phyloP scores from a whole-genome alignment of 1,140 invertebrate genomes.

The Mya arenaria region DNA sequence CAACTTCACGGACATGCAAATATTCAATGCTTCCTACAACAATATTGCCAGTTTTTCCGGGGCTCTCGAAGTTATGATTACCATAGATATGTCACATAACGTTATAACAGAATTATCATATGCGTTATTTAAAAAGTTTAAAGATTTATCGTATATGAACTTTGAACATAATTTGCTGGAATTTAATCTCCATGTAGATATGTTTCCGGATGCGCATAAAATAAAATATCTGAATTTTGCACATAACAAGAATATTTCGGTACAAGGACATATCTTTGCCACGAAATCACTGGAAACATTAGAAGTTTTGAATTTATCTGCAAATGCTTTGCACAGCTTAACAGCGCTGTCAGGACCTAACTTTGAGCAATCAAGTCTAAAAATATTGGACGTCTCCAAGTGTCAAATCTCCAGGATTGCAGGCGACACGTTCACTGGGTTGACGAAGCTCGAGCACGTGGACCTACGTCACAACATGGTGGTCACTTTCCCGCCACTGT shows the following conservation, averaged over 20 bases:
- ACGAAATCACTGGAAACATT: too few relatives aligned
- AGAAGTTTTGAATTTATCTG: conserved; percentile 3
- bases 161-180: too few relatives aligned
- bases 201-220: too few relatives aligned
- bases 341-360: neutral
- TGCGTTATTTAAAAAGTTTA: too few relatives aligned
- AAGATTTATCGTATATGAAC: too few relatives aligned
- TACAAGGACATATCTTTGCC: too few relatives aligned
- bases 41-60: conserved; percentile 11
- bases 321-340: neutral
- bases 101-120: conserved; percentile 22
- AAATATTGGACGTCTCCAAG: conserved; percentile 20
- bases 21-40: conserved; percentile 26
- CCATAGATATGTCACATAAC: conserved; percentile 28
- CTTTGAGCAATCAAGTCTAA: neutral
- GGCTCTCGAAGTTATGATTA: neutral
- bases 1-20: conserved; percentile 24
- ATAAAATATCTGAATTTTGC: too few relatives aligned
- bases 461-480: conserved; percentile 2
- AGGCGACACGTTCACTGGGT: neutral
- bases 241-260: too few relatives aligned
- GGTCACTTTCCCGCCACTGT: conserved; percentile 18
- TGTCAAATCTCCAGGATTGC: neutral
- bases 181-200: too few relatives aligned
- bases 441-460: conserved; percentile 5